Percentiles rank a stretch among this genome's conserved stretches.
Conservation (phyloP, 2,113 vertebrate genomes). For the pig (Sus scrofa) region T2T-Sscrofa CM000822.6:63649501-63650000, state of each 20-base stretch:
- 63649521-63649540: not conserved
- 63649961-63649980: not conserved
- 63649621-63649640: not conserved
- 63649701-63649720: not conserved
- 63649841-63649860: not conserved
- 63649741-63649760: not conserved
- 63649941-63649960: not conserved
- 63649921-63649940: not conserved
- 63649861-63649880: not conserved
- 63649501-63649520: not conserved
- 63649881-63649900: not conserved
- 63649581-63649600: not conserved
- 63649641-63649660: not conserved
- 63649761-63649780: not conserved
- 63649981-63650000: not conserved
- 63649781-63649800: not conserved
- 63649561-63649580: not conserved
- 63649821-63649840: not conserved
- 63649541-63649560: not conserved
- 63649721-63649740: not conserved
- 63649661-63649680: not conserved
- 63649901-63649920: not conserved
- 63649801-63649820: not conserved
- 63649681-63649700: not conserved
- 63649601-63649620: not conserved